A percentile compares a stretch with the other conserved stretches of the same genome.
These are phyloP conservation scores for Darevskia mixta DNA, from an alignment of 2,797 vertebrate genomes.

Conservation along the genomic window DNA sequence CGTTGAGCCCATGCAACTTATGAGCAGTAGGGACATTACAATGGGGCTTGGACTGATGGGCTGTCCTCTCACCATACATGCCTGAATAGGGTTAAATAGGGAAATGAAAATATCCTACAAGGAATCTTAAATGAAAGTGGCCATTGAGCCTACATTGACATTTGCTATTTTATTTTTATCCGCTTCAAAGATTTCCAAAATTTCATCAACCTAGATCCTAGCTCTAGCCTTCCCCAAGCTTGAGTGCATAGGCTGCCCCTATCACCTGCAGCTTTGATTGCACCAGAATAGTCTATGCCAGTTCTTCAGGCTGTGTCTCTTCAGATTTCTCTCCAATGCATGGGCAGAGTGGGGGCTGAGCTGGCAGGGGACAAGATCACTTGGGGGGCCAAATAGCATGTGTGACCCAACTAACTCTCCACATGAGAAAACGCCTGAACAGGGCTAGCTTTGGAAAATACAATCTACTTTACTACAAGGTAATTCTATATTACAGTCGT, in stretches of 20 bases:
- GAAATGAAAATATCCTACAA: neutral
- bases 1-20: too few species aligned
- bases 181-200: neutral
- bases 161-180: neutral
- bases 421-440: too few species aligned
- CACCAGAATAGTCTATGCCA: too few species aligned
- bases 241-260: neutral
- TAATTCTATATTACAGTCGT: too few species aligned
- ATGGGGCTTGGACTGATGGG: neutral
- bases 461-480: neutral
- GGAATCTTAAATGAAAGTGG: neutral
- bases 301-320: too few species aligned
- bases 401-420: too few species aligned
- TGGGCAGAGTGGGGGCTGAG: too few species aligned
- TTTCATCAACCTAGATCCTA: neutral
- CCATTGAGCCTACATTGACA: neutral
- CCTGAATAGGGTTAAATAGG: neutral
- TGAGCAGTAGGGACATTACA: neutral
- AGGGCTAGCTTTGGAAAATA: neutral
- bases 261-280: too few species aligned
- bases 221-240: too few species aligned
- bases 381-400: too few species aligned
- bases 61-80: neutral
- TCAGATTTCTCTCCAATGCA: too few species aligned
- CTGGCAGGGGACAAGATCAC: too few species aligned